phyloP scores from a whole-genome alignment of 2,888 invertebrate genomes.

The Ormyrus pomaceus region DNA sequence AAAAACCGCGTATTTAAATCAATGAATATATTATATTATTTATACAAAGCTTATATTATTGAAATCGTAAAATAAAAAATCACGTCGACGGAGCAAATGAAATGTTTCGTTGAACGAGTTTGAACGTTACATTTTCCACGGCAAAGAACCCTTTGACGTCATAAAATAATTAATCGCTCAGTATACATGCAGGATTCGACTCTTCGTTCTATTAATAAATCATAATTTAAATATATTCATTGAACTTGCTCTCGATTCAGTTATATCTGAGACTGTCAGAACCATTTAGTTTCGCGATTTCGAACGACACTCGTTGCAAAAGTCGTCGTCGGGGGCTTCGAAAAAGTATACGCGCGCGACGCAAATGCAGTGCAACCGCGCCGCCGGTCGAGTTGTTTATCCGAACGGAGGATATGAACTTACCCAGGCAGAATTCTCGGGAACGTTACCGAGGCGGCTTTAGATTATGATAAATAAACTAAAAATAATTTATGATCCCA shows the following conservation, averaged over 20 bases:
- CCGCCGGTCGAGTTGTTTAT: slow-evolving; percentile 9
- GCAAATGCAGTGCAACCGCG: neutral
- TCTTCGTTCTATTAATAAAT: neutral
- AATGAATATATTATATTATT: too few relatives aligned
- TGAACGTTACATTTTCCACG: too few relatives aligned
- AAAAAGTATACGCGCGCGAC: neutral
- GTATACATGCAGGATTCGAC: too few relatives aligned
- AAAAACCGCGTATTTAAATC: too few relatives aligned
- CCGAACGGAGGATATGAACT: slow-evolving; percentile 16
- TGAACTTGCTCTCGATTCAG: neutral
- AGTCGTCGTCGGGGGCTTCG: neutral
- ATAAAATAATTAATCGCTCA: too few relatives aligned
- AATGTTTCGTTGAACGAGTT: too few relatives aligned
- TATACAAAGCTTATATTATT: too few relatives aligned
- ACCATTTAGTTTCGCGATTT: too few relatives aligned
- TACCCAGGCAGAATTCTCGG: neutral
- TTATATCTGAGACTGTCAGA: neutral
- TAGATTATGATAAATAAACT: slow-evolving; percentile 42
- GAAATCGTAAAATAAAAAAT: too few relatives aligned
- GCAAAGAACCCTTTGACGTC: too few relatives aligned
- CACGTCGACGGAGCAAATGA: too few relatives aligned
- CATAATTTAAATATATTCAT: neutral
- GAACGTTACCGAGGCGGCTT: slow-evolving; percentile 24
- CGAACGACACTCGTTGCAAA: too few relatives aligned
- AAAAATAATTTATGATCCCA: slow-evolving; percentile 42